A percentile compares a stretch with the other conserved stretches of the same genome.
Evolutionary conservation across 2,797 vertebrate genomes (phyloP).

Genomic region (Sebastes hubbsi): DNA sequence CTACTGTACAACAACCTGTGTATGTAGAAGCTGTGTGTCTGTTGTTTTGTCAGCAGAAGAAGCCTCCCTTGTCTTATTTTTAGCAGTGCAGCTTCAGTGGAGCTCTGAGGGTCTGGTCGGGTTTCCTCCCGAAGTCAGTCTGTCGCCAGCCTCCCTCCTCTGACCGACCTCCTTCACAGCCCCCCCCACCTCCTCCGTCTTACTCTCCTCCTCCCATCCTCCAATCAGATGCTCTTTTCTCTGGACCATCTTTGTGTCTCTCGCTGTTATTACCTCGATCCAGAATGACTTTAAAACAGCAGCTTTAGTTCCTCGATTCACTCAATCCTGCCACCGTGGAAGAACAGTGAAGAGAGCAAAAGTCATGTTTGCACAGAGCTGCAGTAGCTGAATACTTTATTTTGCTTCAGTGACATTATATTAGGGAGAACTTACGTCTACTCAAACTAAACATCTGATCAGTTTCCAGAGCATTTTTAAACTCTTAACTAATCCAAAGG

Average conservation of each 20-base stretch:
- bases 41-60: slow-evolving; percentile 79
- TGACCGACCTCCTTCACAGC: slow-evolving; percentile 14
- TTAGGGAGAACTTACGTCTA: neutral
- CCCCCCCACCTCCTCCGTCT: slow-evolving; percentile 26
- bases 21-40: slow-evolving; percentile 59
- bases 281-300: neutral
- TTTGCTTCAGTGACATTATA: neutral
- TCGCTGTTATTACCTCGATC: neutral
- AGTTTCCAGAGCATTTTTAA: neutral
- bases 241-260: neutral
- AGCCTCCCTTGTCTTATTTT: slow-evolving; percentile 81
- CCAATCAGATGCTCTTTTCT: neutral
- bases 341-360: neutral
- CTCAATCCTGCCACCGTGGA: neutral
- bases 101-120: slow-evolving; percentile 76
- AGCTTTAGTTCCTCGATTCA: neutral
- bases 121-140: slow-evolving; percentile 81
- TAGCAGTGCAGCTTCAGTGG: slow-evolving; percentile 74
- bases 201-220: slow-evolving; percentile 7
- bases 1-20: slow-evolving; percentile 49
- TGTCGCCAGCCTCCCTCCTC: slow-evolving; percentile 74
- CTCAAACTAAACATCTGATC: neutral
- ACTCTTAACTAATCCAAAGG: neutral
- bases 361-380: neutral
- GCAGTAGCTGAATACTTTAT: neutral